Evolutionary conservation across 2,888 invertebrate genomes (phyloP).

Genomic region (Trissoscelio sp.): DNA sequence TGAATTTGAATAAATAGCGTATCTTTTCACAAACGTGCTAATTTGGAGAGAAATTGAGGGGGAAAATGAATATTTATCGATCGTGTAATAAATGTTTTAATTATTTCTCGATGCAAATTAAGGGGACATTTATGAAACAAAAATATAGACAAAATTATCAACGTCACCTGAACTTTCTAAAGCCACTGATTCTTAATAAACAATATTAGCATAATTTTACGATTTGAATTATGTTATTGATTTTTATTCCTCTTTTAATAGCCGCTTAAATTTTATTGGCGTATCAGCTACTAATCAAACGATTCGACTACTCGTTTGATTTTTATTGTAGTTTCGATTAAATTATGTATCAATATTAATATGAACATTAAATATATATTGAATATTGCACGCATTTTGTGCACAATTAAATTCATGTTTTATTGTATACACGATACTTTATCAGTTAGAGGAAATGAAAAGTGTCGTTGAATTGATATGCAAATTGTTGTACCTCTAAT

Average conservation of each 20-base stretch:
- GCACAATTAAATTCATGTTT: conserved; percentile 8
- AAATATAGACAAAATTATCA: not conserved
- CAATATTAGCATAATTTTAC: conserved; percentile 20
- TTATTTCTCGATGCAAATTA: conserved; percentile 29
- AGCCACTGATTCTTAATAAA: not conserved
- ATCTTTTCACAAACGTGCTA: conserved; percentile 50
- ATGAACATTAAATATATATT: not conserved
- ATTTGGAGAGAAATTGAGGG: conserved; percentile 41
- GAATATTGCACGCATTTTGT: not conserved
- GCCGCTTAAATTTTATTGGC: not conserved
- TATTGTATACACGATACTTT: conserved; percentile 10
- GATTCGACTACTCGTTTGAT: not conserved
- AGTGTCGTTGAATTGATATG: conserved; percentile 19
- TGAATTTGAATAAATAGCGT: conserved; percentile 45
- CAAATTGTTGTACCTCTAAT: conserved; percentile 2
- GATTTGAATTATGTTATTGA: conserved; percentile 19
- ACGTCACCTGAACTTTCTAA: conserved; percentile 12
- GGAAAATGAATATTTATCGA: conserved; percentile 35
- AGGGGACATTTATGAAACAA: not conserved
- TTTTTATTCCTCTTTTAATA: conserved; percentile 21
- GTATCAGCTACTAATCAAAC: not conserved
- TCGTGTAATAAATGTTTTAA: conserved; percentile 38
- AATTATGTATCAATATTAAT: too few species aligned
- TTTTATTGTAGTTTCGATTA: too few species aligned
- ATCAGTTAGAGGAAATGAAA: conserved; percentile 14